Base-by-base conservation (phyloP, 2,113 vertebrate species). In the Platycercus adscitus region DNA sequence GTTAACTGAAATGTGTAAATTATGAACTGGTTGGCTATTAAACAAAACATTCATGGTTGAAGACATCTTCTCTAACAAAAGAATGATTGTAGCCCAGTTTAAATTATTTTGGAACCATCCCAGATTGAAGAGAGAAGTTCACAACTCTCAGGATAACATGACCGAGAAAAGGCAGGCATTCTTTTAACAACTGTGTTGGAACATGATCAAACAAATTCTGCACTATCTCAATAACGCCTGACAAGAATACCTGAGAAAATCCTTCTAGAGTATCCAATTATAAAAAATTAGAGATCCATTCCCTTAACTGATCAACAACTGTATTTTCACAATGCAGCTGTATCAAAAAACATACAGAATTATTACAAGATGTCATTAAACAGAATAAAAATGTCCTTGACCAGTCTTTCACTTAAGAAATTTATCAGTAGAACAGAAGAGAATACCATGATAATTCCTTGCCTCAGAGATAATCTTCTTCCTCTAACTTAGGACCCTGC, bases 61-160 rank as follows among this genome's bases (percentile, higher is more conserved):
- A 91, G 63, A 52, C 43, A 71, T 73, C 66, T 86, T 83, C 73
- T 93, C 44, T 81, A 96, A 97, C 93, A 97, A 97, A 97, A 95
- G 94, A 94, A 91, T 73, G 39, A 96, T 91, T 96, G 87, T 91
- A 82, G 10, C 17, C 43, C 43, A 26, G 49, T 87, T 97, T 33
- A 94, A 95, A 95, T 81, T 95, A 60, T 84, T 96, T 96, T 96
- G 95, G 91, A 96, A 76, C 28, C 64, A 73, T 91, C 87, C 91
- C 93, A 96, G 68, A 46, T 26, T 5, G 66, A 93, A 86, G 69
- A 94, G 71, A 89, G 68, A 41, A 89, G 92, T 91, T 96, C 91
- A 87, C 64, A 91, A 3, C 49, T 92, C 94, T 85, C 63, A 80
- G 75, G 81, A 92, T 88, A 79, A 28, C 41, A 93, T 81, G 72